phyloP scores from a whole-genome alignment of 2,797 vertebrate species.

The Sebastes cheni region DNA sequence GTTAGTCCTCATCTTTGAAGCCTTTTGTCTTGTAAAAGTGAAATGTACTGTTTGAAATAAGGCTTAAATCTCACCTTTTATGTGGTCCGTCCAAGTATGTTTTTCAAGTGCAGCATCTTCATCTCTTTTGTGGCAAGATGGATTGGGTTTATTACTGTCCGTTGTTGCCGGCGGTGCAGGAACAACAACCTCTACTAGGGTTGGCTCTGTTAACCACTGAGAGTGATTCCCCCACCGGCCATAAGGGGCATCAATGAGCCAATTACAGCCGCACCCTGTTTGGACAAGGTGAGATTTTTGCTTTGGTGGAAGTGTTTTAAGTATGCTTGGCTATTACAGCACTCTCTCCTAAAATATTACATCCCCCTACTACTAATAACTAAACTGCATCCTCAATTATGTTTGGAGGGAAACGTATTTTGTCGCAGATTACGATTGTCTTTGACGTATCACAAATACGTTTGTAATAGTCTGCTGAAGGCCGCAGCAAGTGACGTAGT shows the following conservation, averaged over 20 bases:
- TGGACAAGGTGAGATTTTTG: background rate
- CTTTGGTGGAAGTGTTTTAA: background rate
- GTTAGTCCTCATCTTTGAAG: background rate
- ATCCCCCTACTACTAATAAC: rapidly evolving
- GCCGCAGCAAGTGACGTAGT: too few species aligned
- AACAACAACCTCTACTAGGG: background rate
- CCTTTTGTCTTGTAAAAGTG: background rate
- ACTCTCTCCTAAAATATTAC: too few species aligned
- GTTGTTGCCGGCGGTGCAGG: background rate
- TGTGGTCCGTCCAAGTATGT: background rate
- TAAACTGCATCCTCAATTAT: too few species aligned
- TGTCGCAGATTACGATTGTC: too few species aligned
- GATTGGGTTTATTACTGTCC: background rate
- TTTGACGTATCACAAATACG: too few species aligned
- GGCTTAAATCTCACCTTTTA: background rate
- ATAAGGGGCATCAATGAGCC: background rate
- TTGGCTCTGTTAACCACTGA: background rate
- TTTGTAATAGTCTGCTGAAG: too few species aligned
- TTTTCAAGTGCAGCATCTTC: background rate
- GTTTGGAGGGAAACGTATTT: too few species aligned
- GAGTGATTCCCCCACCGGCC: background rate
- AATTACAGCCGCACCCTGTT: background rate
- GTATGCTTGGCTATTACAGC: too few species aligned
- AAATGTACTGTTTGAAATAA: background rate
- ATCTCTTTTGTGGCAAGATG: background rate